Evolutionary conservation across 2,888 invertebrate species (phyloP).

Genomic region (Monopis laevigella): DNA sequence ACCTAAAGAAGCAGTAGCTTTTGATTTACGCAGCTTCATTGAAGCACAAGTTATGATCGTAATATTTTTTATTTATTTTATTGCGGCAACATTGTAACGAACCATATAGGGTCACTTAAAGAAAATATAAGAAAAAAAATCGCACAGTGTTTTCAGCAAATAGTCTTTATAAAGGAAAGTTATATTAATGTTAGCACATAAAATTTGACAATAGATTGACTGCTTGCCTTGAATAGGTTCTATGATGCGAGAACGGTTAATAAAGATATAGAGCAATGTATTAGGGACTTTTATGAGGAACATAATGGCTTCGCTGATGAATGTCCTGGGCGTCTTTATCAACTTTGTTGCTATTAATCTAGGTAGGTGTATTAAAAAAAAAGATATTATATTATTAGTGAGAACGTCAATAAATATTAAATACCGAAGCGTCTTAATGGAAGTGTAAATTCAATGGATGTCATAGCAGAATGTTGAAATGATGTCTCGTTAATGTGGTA

Average conservation of each 20-base stretch:
- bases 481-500: too few species aligned
- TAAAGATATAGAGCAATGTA: conserved; percentile 62
- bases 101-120: conserved; percentile 43
- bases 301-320: conserved; percentile 41
- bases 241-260: conserved; percentile 60
- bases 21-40: conserved; percentile 54
- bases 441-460: too few species aligned
- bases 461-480: too few species aligned
- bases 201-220: conserved; percentile 55
- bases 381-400: too few species aligned
- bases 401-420: too few species aligned
- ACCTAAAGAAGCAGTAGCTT: conserved; percentile 39
- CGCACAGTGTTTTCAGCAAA: conserved; percentile 62
- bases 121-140: conserved; percentile 61
- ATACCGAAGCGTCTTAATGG: too few species aligned
- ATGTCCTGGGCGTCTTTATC: conserved; percentile 38
- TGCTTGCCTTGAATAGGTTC: conserved; percentile 40
- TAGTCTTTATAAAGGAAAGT: conserved; percentile 58
- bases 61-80: conserved; percentile 48
- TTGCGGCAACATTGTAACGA: conserved; percentile 52
- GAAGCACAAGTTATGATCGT: conserved; percentile 40
- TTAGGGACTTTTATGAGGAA: conserved; percentile 53
- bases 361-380: too few species aligned
- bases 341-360: conserved; percentile 5
- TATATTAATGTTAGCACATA: conserved; percentile 55